These are phyloP conservation scores for Bostrychus sinensis DNA, from an alignment of 2,113 vertebrate genomes.

Conservation along the genomic window DNA sequence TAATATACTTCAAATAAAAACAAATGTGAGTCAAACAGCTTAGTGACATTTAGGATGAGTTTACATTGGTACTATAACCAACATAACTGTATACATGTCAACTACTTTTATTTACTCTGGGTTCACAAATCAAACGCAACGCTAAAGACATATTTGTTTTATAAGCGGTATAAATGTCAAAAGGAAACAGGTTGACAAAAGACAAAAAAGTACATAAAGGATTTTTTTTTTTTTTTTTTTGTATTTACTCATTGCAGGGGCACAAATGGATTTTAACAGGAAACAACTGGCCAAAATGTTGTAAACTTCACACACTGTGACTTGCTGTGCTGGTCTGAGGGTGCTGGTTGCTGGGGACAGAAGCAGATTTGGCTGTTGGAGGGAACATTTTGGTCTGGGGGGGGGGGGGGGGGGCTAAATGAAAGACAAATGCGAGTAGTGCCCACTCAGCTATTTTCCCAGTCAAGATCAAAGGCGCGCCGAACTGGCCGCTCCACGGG, in stretches of 20 bases:
- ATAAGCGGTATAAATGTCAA: constrained; percentile 14
- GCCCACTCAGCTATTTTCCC: constrained; percentile 87
- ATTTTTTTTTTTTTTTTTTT: too few species aligned
- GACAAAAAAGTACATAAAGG: constrained; percentile 25
- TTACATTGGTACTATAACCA: constrained; percentile 32
- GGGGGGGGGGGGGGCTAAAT: constrained; percentile 73
- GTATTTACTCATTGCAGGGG: constrained; percentile 17
- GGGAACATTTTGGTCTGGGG: constrained; percentile 68
- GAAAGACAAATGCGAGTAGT: constrained; percentile 85
- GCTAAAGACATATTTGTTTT: constrained; percentile 34
- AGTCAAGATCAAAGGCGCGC: constrained; percentile 85
- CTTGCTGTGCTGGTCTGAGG: constrained; percentile 60
- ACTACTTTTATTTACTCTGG: constrained; percentile 38
- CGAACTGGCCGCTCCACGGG: constrained; percentile 83
- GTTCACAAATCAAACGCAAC: constrained; percentile 40
- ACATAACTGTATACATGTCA: constrained; percentile 30
- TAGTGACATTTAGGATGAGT: constrained; percentile 56
- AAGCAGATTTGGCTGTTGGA: constrained; percentile 82
- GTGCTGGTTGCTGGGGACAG: constrained; percentile 71
- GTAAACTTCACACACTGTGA: constrained; percentile 65
- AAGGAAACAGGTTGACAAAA: constrained; percentile 33
- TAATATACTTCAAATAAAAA: constrained; percentile 38
- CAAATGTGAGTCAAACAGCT: constrained; percentile 13
- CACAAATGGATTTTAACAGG: constrained; percentile 21
- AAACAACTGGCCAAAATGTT: constrained; percentile 37